Evolutionary conservation across 2,888 invertebrate species (phyloP), one percentile per base, ranked within the genome.

Genomic region (Mechanitis mazaeus): DNA sequence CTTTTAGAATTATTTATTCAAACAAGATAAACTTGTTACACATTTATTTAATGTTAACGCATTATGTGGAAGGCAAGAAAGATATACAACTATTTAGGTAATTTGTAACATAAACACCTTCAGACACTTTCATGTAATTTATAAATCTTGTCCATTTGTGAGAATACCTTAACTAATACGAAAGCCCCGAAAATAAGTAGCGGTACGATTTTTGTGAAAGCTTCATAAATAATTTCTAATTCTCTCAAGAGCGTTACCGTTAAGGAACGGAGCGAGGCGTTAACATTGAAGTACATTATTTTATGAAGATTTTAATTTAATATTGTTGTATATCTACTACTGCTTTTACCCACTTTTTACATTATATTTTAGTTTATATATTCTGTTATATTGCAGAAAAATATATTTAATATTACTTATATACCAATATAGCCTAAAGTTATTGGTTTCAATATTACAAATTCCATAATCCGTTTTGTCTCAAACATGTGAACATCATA

Each of bases 391-490:
- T 20, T 20, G 20, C 20, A 20, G 20, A 20, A 1, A 20, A 20
- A 20, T 20, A 20, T 20, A 20, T 20, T 20, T 20, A 20, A 20
- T 20, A 20, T 20, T 54, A 46, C 12, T 54, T 20, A 55, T 46
- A 31, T 31, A 31, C 42, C 60, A 56, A 58, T 47, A 54, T 60
- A 50, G 47, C 57, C 58, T 59, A 56, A n/a, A 62, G 35, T 63
- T 59, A 65, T 59, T 46, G 45, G 61, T 61, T 59, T 59, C 66
- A 9, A 66, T 66, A 68, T 64, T 65, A 56, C 61, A 33, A 67
- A 67, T 68, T 68, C 67, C 68, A 58, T 59, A 61, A 61, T 57
- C 38, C 59, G 56, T 59, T 67, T 65, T 69, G 64, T 69, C 64
- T 67, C 55, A 50, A 57, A 62, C 60, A 59, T 61, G 64, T 58